These are phyloP conservation scores for Craterocephalus amniculus DNA, from an alignment of 2,797 vertebrate species.

Conservation along the genomic window DNA sequence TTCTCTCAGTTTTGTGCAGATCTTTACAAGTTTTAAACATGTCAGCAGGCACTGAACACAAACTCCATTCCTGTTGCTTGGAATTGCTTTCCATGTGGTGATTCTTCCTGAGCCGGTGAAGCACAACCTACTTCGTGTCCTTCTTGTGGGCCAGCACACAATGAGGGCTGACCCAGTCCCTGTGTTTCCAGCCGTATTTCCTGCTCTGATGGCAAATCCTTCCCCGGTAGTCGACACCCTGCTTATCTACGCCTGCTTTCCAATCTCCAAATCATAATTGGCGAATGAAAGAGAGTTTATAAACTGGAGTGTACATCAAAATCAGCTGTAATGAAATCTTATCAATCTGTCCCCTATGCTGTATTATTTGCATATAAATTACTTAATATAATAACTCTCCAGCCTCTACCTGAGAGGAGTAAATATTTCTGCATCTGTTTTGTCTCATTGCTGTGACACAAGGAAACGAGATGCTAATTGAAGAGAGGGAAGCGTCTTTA, in stretches of 20 bases:
- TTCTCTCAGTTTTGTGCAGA: conserved; percentile 18
- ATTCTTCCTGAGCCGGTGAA: not conserved
- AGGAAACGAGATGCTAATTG: conserved; percentile 83
- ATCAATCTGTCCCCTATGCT: conserved; percentile 75
- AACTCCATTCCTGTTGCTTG: conserved; percentile 17
- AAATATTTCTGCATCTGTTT: conserved; percentile 85
- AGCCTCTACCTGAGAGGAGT: conserved; percentile 79
- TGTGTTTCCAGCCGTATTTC: not conserved
- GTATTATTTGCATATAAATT: conserved; percentile 89
- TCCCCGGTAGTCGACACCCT: conserved; percentile 9
- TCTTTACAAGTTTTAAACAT: conserved; percentile 1
- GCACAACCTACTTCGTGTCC: conserved; percentile 2
- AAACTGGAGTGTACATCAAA: conserved; percentile 82
- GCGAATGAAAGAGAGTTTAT: conserved; percentile 82
- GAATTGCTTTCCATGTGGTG: conserved; percentile 3
- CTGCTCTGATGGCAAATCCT: not conserved
- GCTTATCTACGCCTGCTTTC: conserved; percentile 53
- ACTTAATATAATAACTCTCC: conserved; percentile 83
- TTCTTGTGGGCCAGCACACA: conserved; percentile 1
- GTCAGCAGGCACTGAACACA: not conserved
- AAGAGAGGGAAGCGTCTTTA: conserved; percentile 82
- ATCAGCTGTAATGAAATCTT: conserved; percentile 83
- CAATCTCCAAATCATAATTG: conserved; percentile 81
- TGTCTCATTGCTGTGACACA: conserved; percentile 75
- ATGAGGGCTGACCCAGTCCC: not conserved